Conservation (phyloP, 1,140 invertebrate genomes). For the Meloidogyne exigua region DNA sequence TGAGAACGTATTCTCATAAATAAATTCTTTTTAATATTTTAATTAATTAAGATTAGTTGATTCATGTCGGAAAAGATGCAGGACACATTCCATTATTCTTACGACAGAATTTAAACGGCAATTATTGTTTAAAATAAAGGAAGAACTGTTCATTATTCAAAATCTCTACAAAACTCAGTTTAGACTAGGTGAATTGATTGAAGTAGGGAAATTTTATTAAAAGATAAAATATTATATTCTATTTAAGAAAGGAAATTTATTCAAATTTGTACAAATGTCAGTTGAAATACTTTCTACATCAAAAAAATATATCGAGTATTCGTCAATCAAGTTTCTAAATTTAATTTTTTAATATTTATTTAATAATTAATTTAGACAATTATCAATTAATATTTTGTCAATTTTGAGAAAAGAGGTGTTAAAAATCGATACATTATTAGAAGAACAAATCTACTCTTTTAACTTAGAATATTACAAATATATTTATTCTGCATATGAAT, state of each 20-base stretch:
- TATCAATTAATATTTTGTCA: constrained; percentile 44
- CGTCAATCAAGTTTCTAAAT: constrained; percentile 48
- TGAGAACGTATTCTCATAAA: constrained; percentile 36
- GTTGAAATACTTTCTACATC: constrained; percentile 55
- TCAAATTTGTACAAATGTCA: constrained; percentile 47
- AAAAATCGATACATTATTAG: constrained; percentile 48
- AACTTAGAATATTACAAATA: constrained; percentile 46
- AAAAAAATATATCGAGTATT: constrained; percentile 40
- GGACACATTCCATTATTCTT: constrained; percentile 28
- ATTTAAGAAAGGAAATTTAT: constrained; percentile 55
- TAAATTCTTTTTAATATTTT: not conserved
- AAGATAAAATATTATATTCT: not conserved
- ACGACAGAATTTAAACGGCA: constrained; percentile 37
- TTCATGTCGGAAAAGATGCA: constrained; percentile 16
- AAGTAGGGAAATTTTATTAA: constrained; percentile 18
- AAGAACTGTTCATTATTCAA: constrained; percentile 26
- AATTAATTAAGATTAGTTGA: constrained; percentile 22
- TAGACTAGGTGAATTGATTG: constrained; percentile 38
- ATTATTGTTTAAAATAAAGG: constrained; percentile 27
- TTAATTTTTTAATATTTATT: not conserved
- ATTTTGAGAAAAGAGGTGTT: constrained; percentile 43
- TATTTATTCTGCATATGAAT: constrained; percentile 48
- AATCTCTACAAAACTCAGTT: constrained; percentile 42
- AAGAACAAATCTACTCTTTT: constrained; percentile 46
- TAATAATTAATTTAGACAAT: constrained; percentile 44